Percentiles rank a stretch among this genome's conserved stretches.
phyloP scores from a whole-genome alignment of 2,888 invertebrate species.

The Zygothrica quintamaculata region DNA sequence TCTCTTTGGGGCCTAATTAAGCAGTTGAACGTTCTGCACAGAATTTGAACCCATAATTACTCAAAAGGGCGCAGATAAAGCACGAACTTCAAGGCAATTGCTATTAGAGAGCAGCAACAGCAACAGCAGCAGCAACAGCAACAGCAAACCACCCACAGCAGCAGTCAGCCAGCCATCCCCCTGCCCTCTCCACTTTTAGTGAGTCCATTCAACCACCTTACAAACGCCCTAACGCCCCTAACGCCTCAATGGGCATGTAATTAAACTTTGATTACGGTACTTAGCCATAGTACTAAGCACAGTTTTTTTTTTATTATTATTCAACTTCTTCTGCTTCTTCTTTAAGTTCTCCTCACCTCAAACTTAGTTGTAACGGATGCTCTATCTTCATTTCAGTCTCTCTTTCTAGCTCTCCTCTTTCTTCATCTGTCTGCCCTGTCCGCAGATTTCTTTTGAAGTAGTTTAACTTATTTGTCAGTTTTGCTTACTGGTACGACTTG shows the following conservation, averaged over 20 bases:
- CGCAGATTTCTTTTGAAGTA: slow-evolving; percentile 1
- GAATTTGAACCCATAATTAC: slow-evolving; percentile 69
- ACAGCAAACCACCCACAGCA: not conserved
- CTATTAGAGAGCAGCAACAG: slow-evolving; percentile 15
- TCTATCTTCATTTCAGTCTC: slow-evolving; percentile 10
- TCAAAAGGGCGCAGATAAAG: slow-evolving; percentile 71
- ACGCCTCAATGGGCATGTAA: slow-evolving; percentile 75
- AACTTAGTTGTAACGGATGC: slow-evolving; percentile 24
- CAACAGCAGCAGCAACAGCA: slow-evolving; percentile 3
- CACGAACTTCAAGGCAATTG: slow-evolving; percentile 54
- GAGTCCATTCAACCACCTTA: too few species aligned
- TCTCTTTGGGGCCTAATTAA: slow-evolving; percentile 63
- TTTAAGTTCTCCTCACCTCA: slow-evolving; percentile 27
- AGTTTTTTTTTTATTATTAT: slow-evolving; percentile 20
- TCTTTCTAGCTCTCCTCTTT: not conserved
- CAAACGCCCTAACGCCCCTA: slow-evolving; percentile 46
- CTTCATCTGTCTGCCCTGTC: not conserved
- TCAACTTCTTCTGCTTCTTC: slow-evolving; percentile 3
- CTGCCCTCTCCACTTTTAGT: too few species aligned
- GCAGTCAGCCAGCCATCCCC: too few species aligned
- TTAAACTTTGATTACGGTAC: slow-evolving; percentile 79
- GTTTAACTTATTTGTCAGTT: not conserved
- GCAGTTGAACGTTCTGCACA: slow-evolving; percentile 57
- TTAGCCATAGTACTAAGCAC: slow-evolving; percentile 70
- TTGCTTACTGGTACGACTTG: not conserved